These are phyloP conservation scores for Drosophila quinaria DNA, from an alignment of 2,888 invertebrate genomes.

Conservation along the genomic window DNA sequence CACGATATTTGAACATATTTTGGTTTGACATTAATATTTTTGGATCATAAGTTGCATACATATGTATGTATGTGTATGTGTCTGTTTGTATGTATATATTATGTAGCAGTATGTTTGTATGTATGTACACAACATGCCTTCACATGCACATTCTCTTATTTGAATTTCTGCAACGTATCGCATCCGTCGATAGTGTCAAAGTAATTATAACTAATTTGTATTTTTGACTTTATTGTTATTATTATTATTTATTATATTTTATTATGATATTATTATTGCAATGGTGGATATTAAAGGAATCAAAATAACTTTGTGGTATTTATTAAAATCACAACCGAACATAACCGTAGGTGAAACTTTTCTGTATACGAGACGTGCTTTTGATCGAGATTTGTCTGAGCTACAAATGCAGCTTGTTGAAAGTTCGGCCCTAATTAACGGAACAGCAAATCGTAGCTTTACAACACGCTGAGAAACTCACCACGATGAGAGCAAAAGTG, in stretches of 20 bases:
- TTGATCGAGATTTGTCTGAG: slow-evolving; percentile 64
- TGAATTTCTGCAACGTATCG: slow-evolving; percentile 16
- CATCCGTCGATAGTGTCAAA: neutral
- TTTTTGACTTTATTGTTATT: slow-evolving; percentile 5
- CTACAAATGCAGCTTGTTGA: slow-evolving; percentile 64
- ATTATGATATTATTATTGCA: neutral
- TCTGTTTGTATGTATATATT: neutral
- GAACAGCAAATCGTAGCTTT: slow-evolving; percentile 62
- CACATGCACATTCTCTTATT: slow-evolving; percentile 28
- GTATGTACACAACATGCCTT: slow-evolving; percentile 16
- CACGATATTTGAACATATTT: slow-evolving; percentile 12
- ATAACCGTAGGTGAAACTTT: slow-evolving; percentile 69
- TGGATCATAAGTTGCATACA: slow-evolving; percentile 8
- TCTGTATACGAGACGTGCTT: slow-evolving; percentile 60
- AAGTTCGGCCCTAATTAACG: slow-evolving; percentile 67
- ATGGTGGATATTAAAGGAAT: slow-evolving; percentile 4
- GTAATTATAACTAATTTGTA: neutral
- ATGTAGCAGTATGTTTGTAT: neutral
- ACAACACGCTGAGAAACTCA: slow-evolving; percentile 65
- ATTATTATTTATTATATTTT: neutral
- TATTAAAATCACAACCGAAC: slow-evolving; percentile 61
- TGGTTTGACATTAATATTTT: slow-evolving; percentile 4
- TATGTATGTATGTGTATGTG: slow-evolving; percentile 1
- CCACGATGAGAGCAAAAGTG: slow-evolving; percentile 68
- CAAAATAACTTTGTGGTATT: slow-evolving; percentile 11